phyloP scores from a whole-genome alignment of 2,113 vertebrate species.

The Nannospalax galili region DNA sequence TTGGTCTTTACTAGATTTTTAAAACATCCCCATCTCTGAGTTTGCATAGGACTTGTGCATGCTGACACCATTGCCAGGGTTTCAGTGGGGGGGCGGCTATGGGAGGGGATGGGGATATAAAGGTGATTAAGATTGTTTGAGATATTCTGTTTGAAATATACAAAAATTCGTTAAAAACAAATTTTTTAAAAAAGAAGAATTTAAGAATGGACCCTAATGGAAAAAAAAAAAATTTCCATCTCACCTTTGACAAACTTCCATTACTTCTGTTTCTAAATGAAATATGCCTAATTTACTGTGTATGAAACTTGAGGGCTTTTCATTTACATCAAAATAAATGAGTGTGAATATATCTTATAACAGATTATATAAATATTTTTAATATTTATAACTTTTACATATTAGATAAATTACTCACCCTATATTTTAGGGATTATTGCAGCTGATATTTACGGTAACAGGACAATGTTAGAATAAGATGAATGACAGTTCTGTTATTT shows the following conservation, averaged over 20 bases:
- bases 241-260: neutral
- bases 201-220: too few species aligned
- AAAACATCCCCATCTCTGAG: neutral
- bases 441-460: neutral
- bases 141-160: too few species aligned
- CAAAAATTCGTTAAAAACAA: too few species aligned
- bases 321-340: constrained; percentile 5
- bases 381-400: neutral
- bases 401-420: neutral
- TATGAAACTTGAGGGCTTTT: neutral
- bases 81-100: too few species aligned
- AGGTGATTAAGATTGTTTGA: too few species aligned
- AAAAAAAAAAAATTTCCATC: too few species aligned
- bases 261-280: neutral
- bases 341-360: neutral
- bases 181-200: too few species aligned
- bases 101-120: too few species aligned
- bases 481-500: neutral
- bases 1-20: neutral
- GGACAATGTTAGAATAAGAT: neutral
- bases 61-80: too few species aligned
- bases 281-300: neutral
- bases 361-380: neutral
- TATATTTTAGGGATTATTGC: neutral
- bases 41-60: too few species aligned